A percentile compares a stretch with the other conserved stretches of the same genome.
Conservation (phyloP, 2,113 vertebrate genomes). For the Vombatus ursinus region DNA sequence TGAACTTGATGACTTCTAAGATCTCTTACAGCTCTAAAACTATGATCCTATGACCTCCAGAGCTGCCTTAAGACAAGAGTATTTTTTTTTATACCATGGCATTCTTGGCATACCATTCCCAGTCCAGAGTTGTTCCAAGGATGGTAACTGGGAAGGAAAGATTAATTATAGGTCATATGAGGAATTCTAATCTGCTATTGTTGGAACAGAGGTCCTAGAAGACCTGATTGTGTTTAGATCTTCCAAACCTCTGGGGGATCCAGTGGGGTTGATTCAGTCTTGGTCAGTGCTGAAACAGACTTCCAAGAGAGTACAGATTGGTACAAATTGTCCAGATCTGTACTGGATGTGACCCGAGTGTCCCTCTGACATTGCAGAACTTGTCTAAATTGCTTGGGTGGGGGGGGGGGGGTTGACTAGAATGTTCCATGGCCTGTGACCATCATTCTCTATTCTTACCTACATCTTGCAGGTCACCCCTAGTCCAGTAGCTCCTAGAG, state of each 20-base stretch:
- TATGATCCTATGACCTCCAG: neutral
- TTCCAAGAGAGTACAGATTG: neutral
- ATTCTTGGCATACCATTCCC: neutral
- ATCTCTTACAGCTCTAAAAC: neutral
- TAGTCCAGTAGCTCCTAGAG: neutral
- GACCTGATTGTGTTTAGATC: neutral
- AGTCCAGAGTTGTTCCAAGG: neutral
- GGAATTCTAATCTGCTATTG: neutral
- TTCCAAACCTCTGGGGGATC: neutral
- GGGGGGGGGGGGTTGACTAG: neutral
- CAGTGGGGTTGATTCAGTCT: neutral
- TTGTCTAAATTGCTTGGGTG: neutral
- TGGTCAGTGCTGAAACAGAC: neutral
- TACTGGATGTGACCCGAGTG: neutral
- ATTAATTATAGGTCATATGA: neutral
- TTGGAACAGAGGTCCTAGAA: neutral
- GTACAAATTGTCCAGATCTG: neutral
- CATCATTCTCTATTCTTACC: neutral
- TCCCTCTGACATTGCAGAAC: neutral
- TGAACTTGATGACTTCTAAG: neutral
- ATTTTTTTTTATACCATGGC: neutral
- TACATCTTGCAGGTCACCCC: neutral
- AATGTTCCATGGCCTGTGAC: no score
- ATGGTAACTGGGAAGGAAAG: neutral
- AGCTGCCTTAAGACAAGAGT: neutral